Conservation (phyloP, 2,888 invertebrate species). For the Polia nebulosa region DNA sequence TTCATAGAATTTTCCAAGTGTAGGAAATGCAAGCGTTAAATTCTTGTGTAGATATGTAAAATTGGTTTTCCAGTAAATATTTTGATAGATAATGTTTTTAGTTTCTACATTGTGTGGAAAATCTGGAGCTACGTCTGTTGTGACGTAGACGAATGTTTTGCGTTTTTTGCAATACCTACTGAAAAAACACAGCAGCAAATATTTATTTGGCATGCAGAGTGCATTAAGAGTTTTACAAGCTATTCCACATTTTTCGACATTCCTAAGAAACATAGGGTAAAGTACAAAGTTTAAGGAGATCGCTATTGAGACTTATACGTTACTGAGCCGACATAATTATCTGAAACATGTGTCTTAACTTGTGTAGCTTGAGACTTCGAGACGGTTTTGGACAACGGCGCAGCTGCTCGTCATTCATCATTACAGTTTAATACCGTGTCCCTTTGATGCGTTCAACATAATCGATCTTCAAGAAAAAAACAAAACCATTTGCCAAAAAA, state of each 20-base stretch:
- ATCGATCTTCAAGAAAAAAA: conserved; percentile 71
- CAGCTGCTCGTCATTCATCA: conserved; percentile 66
- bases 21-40: conserved; percentile 15
- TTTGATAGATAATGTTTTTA: conserved; percentile 24
- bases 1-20: conserved; percentile 8
- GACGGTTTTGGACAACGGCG: conserved; percentile 32
- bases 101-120: conserved; percentile 17
- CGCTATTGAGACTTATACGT: conserved; percentile 10
- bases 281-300: conserved; percentile 31
- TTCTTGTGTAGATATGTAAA: neutral
- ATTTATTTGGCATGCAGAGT: conserved; percentile 48
- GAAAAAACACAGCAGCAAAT: conserved; percentile 45
- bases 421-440: conserved; percentile 61
- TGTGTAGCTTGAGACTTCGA: conserved; percentile 4
- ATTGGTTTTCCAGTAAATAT: conserved; percentile 40
- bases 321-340: conserved; percentile 22
- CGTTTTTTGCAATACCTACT: conserved; percentile 44
- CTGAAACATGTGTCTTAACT: conserved; percentile 13
- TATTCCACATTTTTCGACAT: conserved; percentile 36
- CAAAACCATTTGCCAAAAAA: conserved; percentile 75
- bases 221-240: conserved; percentile 26
- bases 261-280: conserved; percentile 14
- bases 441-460: conserved; percentile 72
- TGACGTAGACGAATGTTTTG: conserved; percentile 53
- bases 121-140: conserved; percentile 26